Percentiles rank a stretch among this genome's conserved stretches.
Evolutionary conservation across 1,140 invertebrate species (phyloP).

Genomic region (Drosophila ambigua): DNA sequence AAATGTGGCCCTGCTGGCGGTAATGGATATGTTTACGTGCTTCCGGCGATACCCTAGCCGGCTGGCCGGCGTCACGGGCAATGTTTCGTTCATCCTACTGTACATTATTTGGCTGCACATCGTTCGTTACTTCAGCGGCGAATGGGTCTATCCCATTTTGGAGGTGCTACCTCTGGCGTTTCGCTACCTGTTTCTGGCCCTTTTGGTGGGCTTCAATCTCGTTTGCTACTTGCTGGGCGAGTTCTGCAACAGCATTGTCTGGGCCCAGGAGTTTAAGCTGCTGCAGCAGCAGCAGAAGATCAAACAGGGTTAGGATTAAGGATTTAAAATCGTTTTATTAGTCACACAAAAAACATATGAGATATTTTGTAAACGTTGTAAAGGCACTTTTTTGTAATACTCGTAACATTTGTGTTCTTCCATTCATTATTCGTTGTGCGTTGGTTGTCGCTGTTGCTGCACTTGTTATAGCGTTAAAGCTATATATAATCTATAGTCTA

Average conservation of each 20-base stretch:
- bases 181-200: constrained; percentile 61
- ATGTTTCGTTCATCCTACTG: constrained; percentile 60
- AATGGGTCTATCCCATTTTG: constrained; percentile 74
- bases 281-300: constrained; percentile 43
- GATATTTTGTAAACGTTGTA: constrained; percentile 48
- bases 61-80: constrained; percentile 57
- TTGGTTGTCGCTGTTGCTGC: constrained; percentile 1
- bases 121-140: constrained; percentile 68
- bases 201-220: constrained; percentile 63
- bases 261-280: constrained; percentile 66
- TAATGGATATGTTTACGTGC: constrained; percentile 76
- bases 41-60: constrained; percentile 70
- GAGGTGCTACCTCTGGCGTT: constrained; percentile 61
- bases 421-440: background rate
- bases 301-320: constrained; percentile 41
- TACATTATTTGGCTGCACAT: constrained; percentile 79
- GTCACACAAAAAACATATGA: constrained; percentile 59
- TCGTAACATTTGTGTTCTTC: background rate
- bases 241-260: constrained; percentile 59
- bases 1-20: constrained; percentile 66
- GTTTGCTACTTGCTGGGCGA: constrained; percentile 69
- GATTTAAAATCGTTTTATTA: constrained; percentile 74
- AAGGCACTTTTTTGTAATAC: constrained; percentile 50
- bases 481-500: constrained; percentile 30
- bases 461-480: constrained; percentile 9